Base-by-base conservation (phyloP, 2,797 vertebrate genomes). In the Schizopygopsis pylzovi region DNA sequence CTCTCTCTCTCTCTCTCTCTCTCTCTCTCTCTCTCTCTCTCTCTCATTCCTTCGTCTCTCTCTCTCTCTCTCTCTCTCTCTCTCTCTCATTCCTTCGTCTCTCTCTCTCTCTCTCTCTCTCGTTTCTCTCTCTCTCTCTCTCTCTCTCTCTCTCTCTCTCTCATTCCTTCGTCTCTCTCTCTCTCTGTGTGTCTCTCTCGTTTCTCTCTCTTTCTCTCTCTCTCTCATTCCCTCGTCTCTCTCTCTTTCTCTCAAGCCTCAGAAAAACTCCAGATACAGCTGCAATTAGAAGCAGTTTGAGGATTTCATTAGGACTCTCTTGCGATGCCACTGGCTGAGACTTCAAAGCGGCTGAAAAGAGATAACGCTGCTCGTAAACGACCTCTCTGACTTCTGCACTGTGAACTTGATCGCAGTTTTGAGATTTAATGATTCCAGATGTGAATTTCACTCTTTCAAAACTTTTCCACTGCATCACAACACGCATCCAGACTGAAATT, bases 331-430 rank as follows among this genome's bases (percentile, higher is more conserved):
- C 91, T 93, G 95, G 96, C 95, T 94, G 88, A 2, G 86, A 95
- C 96, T 96, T 97, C 96, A 97, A 96, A 94, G 93, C 92, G 80
- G 85, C 89, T 94, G 94, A 88, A 85, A 33, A 37, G n/a, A 73
- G 81, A 82, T 82, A 56, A 72, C 16, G 1, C 59, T 68, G 33
- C 37, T 18, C 25, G 20, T 25, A 20, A 12, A 52, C 10, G 9
- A 76, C 61, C 61, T 63, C 61, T 15, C 61, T 76, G 47, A 37
- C 72, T 75, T 49, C 8, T 6, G 61, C 5, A 6, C 61, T 63
- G n/a, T 13, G 4, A 5, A 13, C 12, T 63, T 63, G 59, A 63
- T 63, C 25, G 59, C 13, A 13, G 25, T 28, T 61, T 25, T 61
- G 22, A 13, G n/a, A 15, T 6, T 63, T 63, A 13, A 63, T 15